phyloP scores from a whole-genome alignment of 2,113 vertebrate genomes.

The Pluvianellus socialis region DNA sequence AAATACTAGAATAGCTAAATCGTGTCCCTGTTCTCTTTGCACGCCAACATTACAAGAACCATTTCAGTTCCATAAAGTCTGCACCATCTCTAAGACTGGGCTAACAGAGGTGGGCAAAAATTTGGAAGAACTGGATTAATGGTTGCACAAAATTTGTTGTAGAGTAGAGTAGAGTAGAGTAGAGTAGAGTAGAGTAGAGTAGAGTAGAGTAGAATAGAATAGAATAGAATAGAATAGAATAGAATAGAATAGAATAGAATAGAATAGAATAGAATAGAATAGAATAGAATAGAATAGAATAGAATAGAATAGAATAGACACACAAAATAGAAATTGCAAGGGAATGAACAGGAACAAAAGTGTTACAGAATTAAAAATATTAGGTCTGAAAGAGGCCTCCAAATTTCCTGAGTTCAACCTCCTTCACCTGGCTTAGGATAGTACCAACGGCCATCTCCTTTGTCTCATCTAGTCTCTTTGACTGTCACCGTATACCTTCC shows the following conservation, averaged over 20 bases:
- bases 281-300: background rate
- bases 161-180: background rate
- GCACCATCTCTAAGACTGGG: background rate
- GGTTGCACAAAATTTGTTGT: background rate
- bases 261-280: background rate
- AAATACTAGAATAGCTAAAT: background rate
- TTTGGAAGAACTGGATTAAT: background rate
- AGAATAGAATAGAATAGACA: background rate
- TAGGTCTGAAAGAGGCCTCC: background rate
- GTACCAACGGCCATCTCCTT: slow-evolving; percentile 7
- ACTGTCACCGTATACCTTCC: slow-evolving; percentile 35
- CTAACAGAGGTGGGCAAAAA: background rate
- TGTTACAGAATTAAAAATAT: background rate
- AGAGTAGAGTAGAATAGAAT: background rate
- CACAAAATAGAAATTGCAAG: background rate
- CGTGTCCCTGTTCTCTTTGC: background rate
- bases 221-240: background rate
- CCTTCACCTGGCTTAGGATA: background rate
- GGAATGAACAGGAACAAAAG: background rate
- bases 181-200: background rate
- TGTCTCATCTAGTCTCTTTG: slow-evolving; percentile 50
- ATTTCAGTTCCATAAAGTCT: background rate
- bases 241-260: background rate
- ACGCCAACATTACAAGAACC: background rate
- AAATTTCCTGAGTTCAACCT: background rate